Evolutionary conservation across 2,888 invertebrate genomes (phyloP).

Genomic region (Leptinotarsa rubiginosa): DNA sequence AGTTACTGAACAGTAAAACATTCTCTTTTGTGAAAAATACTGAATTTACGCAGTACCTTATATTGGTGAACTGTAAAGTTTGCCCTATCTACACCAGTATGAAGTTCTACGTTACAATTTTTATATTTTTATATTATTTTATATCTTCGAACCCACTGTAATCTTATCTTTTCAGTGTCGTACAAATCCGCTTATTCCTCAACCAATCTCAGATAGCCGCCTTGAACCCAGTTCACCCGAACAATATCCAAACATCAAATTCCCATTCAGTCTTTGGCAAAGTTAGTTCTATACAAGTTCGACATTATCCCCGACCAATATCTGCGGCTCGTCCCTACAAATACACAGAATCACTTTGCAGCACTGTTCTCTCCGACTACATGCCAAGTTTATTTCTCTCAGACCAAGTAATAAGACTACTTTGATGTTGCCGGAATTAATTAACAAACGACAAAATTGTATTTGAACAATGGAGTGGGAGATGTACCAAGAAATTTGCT

Average conservation of each 20-base stretch:
- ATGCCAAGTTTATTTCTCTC: slow-evolving; percentile 49
- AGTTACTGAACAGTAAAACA: no score
- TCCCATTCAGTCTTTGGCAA: slow-evolving; percentile 4
- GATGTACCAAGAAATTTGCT: slow-evolving; percentile 46
- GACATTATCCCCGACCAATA: slow-evolving; percentile 25
- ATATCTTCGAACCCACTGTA: no score
- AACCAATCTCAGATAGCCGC: background rate
- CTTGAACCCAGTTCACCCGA: background rate
- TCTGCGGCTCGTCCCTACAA: slow-evolving; percentile 36
- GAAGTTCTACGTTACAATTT: no score
- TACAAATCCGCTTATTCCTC: background rate
- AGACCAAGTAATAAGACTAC: slow-evolving; percentile 51
- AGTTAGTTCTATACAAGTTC: slow-evolving; percentile 6
- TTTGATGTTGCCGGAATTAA: slow-evolving; percentile 65
- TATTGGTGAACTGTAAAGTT: no score
- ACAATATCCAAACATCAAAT: background rate
- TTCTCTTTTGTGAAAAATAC: no score
- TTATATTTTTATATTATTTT: no score
- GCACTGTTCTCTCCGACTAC: slow-evolving; percentile 42
- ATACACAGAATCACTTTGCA: slow-evolving; percentile 48
- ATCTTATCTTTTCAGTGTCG: no score
- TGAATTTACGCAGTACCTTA: no score
- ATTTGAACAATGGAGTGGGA: slow-evolving; percentile 70
- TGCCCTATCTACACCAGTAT: no score
- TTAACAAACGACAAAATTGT: slow-evolving; percentile 74